Conservation (phyloP, 2,888 invertebrate genomes). For the Nineta flava region DNA sequence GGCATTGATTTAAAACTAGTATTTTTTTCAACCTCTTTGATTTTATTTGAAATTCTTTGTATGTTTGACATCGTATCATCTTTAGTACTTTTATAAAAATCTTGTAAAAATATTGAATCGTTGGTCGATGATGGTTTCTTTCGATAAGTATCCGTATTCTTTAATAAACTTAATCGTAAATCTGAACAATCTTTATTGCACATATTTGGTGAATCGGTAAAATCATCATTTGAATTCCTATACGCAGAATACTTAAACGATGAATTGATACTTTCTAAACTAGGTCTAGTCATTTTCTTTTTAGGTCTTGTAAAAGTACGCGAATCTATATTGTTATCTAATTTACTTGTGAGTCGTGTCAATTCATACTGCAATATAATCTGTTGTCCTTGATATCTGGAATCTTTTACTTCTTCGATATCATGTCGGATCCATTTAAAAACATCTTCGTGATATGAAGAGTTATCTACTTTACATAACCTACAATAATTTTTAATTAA, state of each 20-base stretch:
- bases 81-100: no score
- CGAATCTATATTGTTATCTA: slow-evolving; percentile 43
- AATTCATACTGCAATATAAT: slow-evolving; percentile 2
- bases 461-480: slow-evolving; percentile 13
- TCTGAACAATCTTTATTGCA: neutral
- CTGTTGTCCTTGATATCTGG: neutral
- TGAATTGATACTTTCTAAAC: slow-evolving; percentile 31
- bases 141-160: neutral
- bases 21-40: neutral
- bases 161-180: slow-evolving; percentile 1
- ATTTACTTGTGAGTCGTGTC: slow-evolving; percentile 11
- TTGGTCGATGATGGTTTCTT: neutral
- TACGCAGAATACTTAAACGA: neutral
- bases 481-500: slow-evolving; percentile 10
- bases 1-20: neutral
- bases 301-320: slow-evolving; percentile 55
- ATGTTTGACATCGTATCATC: neutral
- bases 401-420: slow-evolving; percentile 6
- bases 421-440: slow-evolving; percentile 15
- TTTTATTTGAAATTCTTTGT: neutral
- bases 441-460: slow-evolving; percentile 11
- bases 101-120: no score
- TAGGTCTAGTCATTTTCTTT: slow-evolving; percentile 38
- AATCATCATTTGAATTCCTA: neutral
- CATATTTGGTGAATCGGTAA: neutral